Evolutionary conservation across 1,140 invertebrate species (phyloP).

Genomic region (Vollenhovia emeryi): DNA sequence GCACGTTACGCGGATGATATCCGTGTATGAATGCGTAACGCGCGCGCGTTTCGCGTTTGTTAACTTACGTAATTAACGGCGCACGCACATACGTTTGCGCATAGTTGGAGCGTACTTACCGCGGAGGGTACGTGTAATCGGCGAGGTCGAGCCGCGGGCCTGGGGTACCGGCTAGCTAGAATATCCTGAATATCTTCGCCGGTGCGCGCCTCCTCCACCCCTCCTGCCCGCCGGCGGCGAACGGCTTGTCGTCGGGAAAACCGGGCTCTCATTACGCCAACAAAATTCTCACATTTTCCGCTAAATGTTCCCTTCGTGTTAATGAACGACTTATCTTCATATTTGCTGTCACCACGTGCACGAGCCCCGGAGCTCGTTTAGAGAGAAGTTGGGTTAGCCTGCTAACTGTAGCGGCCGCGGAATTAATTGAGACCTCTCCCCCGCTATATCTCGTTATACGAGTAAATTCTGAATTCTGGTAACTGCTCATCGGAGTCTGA

Average conservation of each 20-base stretch:
- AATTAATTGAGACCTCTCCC: slow-evolving; percentile 66
- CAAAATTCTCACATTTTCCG: slow-evolving; percentile 71
- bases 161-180: not conserved
- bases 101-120: slow-evolving; percentile 26
- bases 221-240: not conserved
- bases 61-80: slow-evolving; percentile 7
- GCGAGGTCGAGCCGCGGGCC: not conserved
- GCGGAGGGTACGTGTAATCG: not conserved
- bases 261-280: slow-evolving; percentile 63
- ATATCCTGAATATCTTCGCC: slow-evolving; percentile 33
- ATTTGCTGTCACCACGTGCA: slow-evolving; percentile 67
- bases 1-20: not conserved
- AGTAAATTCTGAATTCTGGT: slow-evolving; percentile 65
- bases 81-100: not conserved
- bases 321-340: slow-evolving; percentile 76
- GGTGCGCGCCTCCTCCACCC: not conserved
- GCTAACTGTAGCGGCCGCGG: slow-evolving; percentile 59
- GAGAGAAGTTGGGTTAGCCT: slow-evolving; percentile 63
- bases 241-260: slow-evolving; percentile 30
- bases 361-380: slow-evolving; percentile 65
- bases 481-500: slow-evolving; percentile 59
- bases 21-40: slow-evolving; percentile 12
- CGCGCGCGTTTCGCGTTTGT: not conserved
- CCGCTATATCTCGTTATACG: slow-evolving; percentile 67
- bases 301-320: slow-evolving; percentile 70